Base-by-base conservation (phyloP, 92 coral and sea anemone species). In the Zoanthus gigantus region DNA sequence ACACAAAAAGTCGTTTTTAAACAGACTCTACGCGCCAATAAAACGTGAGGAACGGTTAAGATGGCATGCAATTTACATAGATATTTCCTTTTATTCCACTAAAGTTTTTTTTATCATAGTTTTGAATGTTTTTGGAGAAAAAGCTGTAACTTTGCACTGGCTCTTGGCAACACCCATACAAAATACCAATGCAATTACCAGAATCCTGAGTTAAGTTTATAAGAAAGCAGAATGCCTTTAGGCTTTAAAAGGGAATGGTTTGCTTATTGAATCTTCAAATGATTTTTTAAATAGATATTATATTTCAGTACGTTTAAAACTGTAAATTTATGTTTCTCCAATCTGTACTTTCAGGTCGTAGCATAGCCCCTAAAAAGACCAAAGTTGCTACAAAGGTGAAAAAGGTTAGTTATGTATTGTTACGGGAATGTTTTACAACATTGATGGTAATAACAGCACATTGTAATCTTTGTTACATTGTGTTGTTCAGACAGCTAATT, bases 311-410 rank as follows among this genome's bases (percentile, higher is more conserved):
- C 8, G 0, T 67, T 67, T 67, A 67, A 67, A 46, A 17, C 14
- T 10, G 9, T 57, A 16, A 17, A 52, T 74, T 2, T 74, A 23
- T 74, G n/a, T 17, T 23, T 12, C 80, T 53, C 50, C 29, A n/a
- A 50, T 18, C 13, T 66, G 7, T 44, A 6, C 30, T 63, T 65
- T 8, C 13, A 81, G 85, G 74, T 81, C 85, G 85, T 28, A 81
- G 61, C 9, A 81, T 81, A 63, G 75, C 74, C 44, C 85, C 85
- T 7, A 81, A 81, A 73, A 81, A 81, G 75, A 66, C 85, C 45
- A 81, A 81, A 23, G 66, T 60, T 47, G 85, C 85, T 15, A 45
- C 85, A 66, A 81, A 65, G 13, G 85, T 81, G 74, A 81, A 81
- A 66, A 81, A 81, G 85, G 85, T 81, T 14, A 1, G 85, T 66